Base-by-base conservation (phyloP, 2,113 vertebrate species). In the Junco hyemalis region DNA sequence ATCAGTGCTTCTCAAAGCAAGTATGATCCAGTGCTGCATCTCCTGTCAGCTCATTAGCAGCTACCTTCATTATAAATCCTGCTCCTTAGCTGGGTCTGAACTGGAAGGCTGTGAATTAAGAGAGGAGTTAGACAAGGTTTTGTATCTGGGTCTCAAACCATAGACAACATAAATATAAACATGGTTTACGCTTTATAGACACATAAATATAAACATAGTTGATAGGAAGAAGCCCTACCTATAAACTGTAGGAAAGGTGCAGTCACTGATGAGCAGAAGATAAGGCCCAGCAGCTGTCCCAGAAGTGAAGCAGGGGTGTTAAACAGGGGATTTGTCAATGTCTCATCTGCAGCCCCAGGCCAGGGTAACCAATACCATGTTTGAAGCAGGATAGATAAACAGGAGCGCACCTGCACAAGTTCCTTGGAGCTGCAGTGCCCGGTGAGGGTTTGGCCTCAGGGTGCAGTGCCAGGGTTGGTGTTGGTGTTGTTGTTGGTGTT, bases 1-100 rank as follows among this genome's bases (percentile, higher is more conserved):
- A 90, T 88, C 38, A 54, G 48, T 17, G 16, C 54, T 92, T 94
- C 87, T 79, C 42, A 88, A 90, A 84, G 65, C 70, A 69, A 63
- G 33, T 33, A 36, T 47, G 76, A 78, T 61, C 63, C 59, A 69
- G 11, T 36, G 36, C 61, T 68, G 56, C 53, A 33, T 56, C 74
- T 54, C 38, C 13, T 47, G 69, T 59, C 71, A 69, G 88, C 77
- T 86, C 45, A 20, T 92, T 88, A 90, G 69, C n/a, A 76, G 57
- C 40, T 68, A 26, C 53, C 59, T 95, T 92, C 40, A 15, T 92
- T 74, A 59, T 38, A 66, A 72, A 68, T 24, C 4, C 3, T 47
- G 33, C 35, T 69, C 0, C 0, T 81, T 45, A 42, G 40, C 70
- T 81, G 48, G 20, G 51, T 24, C n/a, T 66, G 24, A 81, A 26